Conservation (phyloP, 2,888 invertebrate genomes). For the Noctua pronuba region DNA sequence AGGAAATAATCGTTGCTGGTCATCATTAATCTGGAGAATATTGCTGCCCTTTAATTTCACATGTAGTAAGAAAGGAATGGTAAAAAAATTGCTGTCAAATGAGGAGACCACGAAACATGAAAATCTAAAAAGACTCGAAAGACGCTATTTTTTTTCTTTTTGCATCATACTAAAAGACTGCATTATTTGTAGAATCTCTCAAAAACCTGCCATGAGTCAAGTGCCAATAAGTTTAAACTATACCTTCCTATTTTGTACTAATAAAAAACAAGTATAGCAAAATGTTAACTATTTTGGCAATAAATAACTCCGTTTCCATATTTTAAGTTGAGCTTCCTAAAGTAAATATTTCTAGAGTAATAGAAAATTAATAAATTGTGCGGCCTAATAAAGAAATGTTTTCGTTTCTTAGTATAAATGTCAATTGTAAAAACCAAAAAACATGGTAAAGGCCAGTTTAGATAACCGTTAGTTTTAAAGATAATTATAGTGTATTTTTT, state of each 20-base stretch:
- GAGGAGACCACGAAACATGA: no score
- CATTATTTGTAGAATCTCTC: background rate
- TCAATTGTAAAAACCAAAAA: constrained; percentile 40
- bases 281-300: constrained; percentile 36
- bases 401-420: constrained; percentile 38
- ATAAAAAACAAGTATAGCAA: constrained; percentile 11
- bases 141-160: background rate
- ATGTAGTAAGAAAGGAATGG: background rate
- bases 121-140: no score
- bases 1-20: background rate
- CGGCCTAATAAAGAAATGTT: constrained; percentile 45
- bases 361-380: constrained; percentile 38
- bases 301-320: constrained; percentile 34
- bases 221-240: constrained; percentile 10
- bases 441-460: constrained; percentile 24
- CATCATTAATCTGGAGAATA: background rate
- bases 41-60: background rate
- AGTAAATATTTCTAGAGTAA: constrained; percentile 30
- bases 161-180: background rate
- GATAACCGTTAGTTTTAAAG: constrained; percentile 21
- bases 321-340: constrained; percentile 23
- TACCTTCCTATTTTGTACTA: constrained; percentile 46
- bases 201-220: background rate
- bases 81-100: background rate
- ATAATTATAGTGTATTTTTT: constrained; percentile 16